Base-by-base conservation (phyloP, 2,888 invertebrate species). In the Perithous albicinctus region DNA sequence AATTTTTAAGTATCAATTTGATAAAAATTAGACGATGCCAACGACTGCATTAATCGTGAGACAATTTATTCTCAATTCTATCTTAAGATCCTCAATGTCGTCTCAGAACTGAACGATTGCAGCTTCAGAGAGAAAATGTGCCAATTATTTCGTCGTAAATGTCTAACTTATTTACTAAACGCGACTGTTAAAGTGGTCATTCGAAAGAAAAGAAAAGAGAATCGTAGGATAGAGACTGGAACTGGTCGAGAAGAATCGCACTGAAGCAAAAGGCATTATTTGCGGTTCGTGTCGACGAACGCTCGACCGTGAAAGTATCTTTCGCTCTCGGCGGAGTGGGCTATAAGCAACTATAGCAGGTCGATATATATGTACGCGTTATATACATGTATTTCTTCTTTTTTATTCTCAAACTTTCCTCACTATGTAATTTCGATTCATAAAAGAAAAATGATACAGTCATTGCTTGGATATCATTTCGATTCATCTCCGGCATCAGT, bases 301-400 rank as follows among this genome's bases (percentile, higher is more conserved):
- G 41, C 41, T 70, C 70, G 70, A 70, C 70, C 70, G 56, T 70
- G 56, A 70, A 70, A 70, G 70, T 69, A 56, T 63, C 41, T 63
- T 56, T 63, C 63, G 38, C 38, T 56, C 70, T 56, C 43, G 29
- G 41, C 12, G 15, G 7, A 56, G 26, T 26, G 38, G 38, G 20
- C n/a, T 54, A 59, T 32, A 69, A n/a, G 23, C 51, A 54, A 69
- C 69, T n/a, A 26, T n/a, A n/a, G n/a, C 35, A 54, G 70, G 10
- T 70, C 70, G 70, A 67, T 67, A 67, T 70, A n/a, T n/a, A n/a
- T n/a, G n/a, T n/a, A 41, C 56, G 23, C n/a, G 54, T 6, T 26
- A 12, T 70, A 41, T 29, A 41, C 10, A n/a, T n/a, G n/a, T n/a
- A n/a, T n/a, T n/a, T n/a, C 26, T n/a, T 26, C 20, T 56, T 56